Percentiles rank a stretch among this genome's conserved stretches.
Conservation (phyloP, 2,888 invertebrate genomes). For the Gymnocheta viridis region DNA sequence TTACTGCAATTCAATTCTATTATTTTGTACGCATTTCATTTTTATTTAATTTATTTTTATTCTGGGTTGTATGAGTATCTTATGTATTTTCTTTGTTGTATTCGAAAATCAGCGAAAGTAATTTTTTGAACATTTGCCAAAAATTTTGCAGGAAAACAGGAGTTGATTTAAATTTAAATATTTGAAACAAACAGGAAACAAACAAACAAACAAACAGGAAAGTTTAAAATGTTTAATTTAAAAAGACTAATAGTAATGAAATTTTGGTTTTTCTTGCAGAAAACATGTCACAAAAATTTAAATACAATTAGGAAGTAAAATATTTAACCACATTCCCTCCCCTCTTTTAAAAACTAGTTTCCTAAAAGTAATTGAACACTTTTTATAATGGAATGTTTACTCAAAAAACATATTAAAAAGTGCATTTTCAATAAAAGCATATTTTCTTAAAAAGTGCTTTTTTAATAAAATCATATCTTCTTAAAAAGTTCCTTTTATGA, state of each 20-base stretch:
- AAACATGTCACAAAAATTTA: no score
- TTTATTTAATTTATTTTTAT: constrained; percentile 43
- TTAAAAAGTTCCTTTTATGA: not conserved
- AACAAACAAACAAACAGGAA: not conserved
- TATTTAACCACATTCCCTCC: no score
- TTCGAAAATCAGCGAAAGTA: constrained; percentile 51
- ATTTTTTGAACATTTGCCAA: constrained; percentile 56
- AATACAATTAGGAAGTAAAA: no score
- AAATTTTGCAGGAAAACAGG: not conserved
- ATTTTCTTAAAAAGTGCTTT: not conserved
- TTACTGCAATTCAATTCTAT: constrained; percentile 67
- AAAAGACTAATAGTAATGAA: not conserved
- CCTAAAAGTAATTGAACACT: no score
- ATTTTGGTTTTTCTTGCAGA: no score
- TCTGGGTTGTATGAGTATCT: constrained; percentile 20
- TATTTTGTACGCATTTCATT: constrained; percentile 48
- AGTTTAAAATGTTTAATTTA: not conserved
- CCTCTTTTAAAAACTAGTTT: no score
- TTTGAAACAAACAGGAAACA: not conserved
- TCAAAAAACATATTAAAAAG: no score
- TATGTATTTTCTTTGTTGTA: constrained; percentile 5
- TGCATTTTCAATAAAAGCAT: not conserved
- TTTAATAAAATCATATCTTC: no score
- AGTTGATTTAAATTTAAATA: not conserved
- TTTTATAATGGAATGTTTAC: no score